Conservation (phyloP, 2,888 invertebrate species). For the Stegophylla sp. region DNA sequence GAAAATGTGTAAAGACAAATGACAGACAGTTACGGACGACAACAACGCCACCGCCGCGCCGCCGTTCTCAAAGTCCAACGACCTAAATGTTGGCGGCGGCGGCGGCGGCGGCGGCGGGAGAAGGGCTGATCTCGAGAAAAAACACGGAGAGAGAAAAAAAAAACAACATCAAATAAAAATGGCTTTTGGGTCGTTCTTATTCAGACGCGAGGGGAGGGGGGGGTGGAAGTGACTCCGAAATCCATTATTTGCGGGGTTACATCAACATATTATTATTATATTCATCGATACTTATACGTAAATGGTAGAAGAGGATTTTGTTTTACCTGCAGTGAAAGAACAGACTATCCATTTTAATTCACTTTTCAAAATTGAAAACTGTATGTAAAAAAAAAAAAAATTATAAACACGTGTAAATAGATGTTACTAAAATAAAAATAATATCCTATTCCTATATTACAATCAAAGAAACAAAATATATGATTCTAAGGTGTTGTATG, state of each 20-base stretch:
- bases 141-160: no score
- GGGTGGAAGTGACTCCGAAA: background rate
- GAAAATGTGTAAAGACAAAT: conserved; percentile 44
- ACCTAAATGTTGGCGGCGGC: background rate
- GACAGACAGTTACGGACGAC: conserved; percentile 49
- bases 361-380: no score
- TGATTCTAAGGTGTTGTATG: no score
- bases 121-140: background rate
- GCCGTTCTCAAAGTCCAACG: conserved; percentile 6
- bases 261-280: background rate
- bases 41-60: no score
- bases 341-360: no score
- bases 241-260: conserved; percentile 3
- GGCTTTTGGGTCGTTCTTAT: conserved; percentile 26
- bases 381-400: background rate
- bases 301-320: no score
- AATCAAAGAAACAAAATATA: no score
- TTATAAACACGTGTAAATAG: background rate
- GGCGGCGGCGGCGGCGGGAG: no score
- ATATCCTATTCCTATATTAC: no score
- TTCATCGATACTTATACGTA: no score
- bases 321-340: background rate
- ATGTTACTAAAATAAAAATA: background rate
- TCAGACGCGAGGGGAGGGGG: background rate
- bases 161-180: conserved; percentile 17